These are phyloP conservation scores for Trogon melanurus DNA, from an alignment of 2,113 vertebrate species.

Conservation along the genomic window DNA sequence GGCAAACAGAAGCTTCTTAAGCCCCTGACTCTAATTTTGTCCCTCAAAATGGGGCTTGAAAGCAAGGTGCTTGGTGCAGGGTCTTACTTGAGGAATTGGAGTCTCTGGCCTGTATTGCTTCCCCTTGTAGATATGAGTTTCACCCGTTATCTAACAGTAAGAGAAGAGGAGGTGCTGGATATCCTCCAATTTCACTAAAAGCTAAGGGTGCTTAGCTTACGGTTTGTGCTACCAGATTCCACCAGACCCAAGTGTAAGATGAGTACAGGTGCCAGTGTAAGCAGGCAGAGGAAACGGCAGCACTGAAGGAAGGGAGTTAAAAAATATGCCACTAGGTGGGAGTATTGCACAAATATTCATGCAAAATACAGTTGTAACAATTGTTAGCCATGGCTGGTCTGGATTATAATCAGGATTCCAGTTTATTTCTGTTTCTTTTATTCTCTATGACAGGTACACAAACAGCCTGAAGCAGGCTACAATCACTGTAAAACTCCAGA, in stretches of 20 bases:
- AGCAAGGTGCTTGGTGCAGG: neutral
- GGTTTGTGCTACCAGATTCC: neutral
- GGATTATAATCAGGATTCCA: neutral
- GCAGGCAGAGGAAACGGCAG: neutral
- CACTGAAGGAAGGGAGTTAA: neutral
- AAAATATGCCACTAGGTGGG: neutral
- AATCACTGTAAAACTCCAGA: neutral
- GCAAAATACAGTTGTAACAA: neutral
- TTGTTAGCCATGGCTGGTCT: neutral
- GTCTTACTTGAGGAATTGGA: neutral
- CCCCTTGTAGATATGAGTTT: neutral
- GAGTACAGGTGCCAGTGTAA: neutral
- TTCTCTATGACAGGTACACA: neutral
- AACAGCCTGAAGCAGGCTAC: neutral
- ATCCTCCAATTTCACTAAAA: neutral
- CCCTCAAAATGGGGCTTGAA: neutral
- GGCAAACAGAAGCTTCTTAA: neutral
- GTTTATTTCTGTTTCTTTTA: neutral
- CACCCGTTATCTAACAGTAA: neutral
- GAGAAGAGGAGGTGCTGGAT: neutral
- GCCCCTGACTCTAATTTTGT: neutral
- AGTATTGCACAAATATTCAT: neutral
- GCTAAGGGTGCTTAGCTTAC: neutral
- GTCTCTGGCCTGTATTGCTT: accelerated
- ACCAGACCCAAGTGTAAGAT: neutral